Evolutionary conservation across 2,888 invertebrate genomes (phyloP).

Genomic region (Drosophila robusta): DNA sequence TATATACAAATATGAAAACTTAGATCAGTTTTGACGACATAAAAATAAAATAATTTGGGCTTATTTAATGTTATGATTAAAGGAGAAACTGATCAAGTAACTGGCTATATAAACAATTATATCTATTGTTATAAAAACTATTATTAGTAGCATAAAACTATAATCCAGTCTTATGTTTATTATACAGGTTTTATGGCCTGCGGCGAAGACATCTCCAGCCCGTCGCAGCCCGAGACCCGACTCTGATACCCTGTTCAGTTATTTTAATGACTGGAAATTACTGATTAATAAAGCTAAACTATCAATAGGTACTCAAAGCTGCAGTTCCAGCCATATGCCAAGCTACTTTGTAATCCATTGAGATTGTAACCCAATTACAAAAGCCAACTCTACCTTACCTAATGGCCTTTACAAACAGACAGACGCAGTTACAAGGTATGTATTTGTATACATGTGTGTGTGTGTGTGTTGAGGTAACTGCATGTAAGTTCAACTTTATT

Average conservation of each 20-base stretch:
- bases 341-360: conserved; percentile 7
- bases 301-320: conserved; percentile 1
- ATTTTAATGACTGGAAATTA: background rate
- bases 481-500: conserved; percentile 73
- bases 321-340: background rate
- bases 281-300: conserved; percentile 8
- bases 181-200: background rate
- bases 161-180: too few species aligned
- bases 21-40: too few species aligned
- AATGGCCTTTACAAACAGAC: conserved; percentile 10
- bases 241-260: background rate
- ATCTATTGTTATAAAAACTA: too few species aligned
- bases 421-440: conserved; percentile 1
- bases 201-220: too few species aligned
- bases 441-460: conserved; percentile 1
- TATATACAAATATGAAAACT: too few species aligned
- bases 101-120: too few species aligned
- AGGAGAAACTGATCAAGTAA: too few species aligned
- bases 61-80: too few species aligned
- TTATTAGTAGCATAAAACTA: too few species aligned
- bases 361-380: conserved; percentile 41
- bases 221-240: too few species aligned
- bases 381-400: conserved; percentile 3
- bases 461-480: conserved; percentile 24
- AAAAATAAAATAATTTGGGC: too few species aligned